These are phyloP conservation scores for Clarias gariepinus DNA, from an alignment of 2,113 vertebrate genomes.

Conservation along the genomic window DNA sequence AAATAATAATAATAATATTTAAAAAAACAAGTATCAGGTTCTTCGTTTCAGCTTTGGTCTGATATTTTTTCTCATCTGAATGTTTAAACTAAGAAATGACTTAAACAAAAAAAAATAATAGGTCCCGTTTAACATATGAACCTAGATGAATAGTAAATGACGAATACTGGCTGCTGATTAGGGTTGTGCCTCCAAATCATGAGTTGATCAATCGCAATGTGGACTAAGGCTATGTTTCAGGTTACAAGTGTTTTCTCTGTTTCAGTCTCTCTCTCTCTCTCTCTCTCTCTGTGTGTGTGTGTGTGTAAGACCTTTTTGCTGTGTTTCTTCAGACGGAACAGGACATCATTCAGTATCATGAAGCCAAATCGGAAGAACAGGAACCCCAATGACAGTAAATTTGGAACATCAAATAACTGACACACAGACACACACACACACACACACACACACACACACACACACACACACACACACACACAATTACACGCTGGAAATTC, in stretches of 20 bases:
- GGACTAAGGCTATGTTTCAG: background rate
- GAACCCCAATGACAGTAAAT: conserved; percentile 79
- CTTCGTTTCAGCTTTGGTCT: no score
- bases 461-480: no score
- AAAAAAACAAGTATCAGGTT: no score
- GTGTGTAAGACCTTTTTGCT: conserved; percentile 58
- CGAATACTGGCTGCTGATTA: no score
- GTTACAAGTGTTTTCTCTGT: background rate
- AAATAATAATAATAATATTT: no score
- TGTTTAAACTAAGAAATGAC: background rate
- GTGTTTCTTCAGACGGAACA: conserved; percentile 63
- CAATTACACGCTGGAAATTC: background rate
- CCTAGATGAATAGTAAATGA: no score
- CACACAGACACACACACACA: background rate
- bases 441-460: background rate
- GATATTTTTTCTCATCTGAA: background rate
- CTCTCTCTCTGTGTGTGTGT: background rate
- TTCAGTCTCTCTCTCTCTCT: no score
- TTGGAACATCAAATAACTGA: conserved; percentile 75
- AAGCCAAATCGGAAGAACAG: conserved; percentile 77
- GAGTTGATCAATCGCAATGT: no score
- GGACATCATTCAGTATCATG: conserved; percentile 75
- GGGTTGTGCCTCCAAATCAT: no score
- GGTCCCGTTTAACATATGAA: no score
- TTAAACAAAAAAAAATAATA: no score